Evolutionary conservation across 2,888 invertebrate species (phyloP).

Genomic region (Lutraria lutraria): DNA sequence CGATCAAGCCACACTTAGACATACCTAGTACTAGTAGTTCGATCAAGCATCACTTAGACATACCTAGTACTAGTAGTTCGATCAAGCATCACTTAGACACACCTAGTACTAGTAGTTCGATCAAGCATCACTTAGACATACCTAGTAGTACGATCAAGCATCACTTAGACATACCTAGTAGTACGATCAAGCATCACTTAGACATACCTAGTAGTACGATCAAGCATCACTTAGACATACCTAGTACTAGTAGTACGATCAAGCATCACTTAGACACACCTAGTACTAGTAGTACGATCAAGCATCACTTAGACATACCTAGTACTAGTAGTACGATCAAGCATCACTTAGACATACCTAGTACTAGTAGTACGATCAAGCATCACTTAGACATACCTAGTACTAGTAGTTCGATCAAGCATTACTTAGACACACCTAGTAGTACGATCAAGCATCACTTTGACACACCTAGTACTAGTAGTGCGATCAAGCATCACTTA

Average conservation of each 20-base stretch:
- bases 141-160: not conserved
- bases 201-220: not conserved
- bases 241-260: not conserved
- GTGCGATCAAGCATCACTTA: not conserved
- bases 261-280: not conserved
- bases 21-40: no score
- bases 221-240: not conserved
- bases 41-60: not conserved
- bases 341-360: not conserved
- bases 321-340: not conserved
- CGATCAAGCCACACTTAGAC: not conserved
- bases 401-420: not conserved
- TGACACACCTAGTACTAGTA: no score
- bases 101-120: not conserved
- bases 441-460: not conserved
- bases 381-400: no score
- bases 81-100: not conserved
- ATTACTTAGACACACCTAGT: not conserved
- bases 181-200: not conserved
- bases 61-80: no score
- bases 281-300: not conserved
- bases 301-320: not conserved
- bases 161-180: not conserved
- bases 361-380: not conserved
- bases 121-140: not conserved